Base-by-base conservation (phyloP, 1,140 invertebrate genomes). In the Drosophila truncata region DNA sequence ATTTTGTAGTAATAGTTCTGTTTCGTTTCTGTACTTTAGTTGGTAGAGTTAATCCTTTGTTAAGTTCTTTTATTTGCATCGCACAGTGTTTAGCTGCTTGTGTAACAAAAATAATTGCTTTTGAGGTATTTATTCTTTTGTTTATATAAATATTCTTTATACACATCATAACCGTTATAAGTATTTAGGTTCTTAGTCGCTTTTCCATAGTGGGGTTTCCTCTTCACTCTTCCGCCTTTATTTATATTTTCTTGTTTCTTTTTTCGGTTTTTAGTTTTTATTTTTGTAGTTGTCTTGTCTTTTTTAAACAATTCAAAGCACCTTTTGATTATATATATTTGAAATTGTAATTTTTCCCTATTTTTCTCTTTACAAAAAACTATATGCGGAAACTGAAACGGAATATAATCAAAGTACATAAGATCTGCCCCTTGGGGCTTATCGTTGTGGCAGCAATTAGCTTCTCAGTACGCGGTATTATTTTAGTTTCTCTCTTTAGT, bases 41-140 rank as follows among this genome's bases (percentile, higher is more conserved):
- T 75, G 47, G 55, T 79, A 73, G 50, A 52, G 60, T 64, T 61
- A 49, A 76, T 80, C 55, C 37, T 57, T 85, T 67, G 41, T 76
- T 67, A 72, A 66, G 72, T 82, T 69, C 54, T 83, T 54, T 76
- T 60, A 46, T 80, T 88, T 71, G 69, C 69, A 71, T 72, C 69
- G 49, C 72, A 66, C 70, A 57, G 29, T 65, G 67, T 73, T 79
- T 61, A 79, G 62, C 78, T 82, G 65, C 25, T 80, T 82, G 74
- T 86, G 74, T 90, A 91, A 91, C 84, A 91, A 91, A 91, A 91
- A 91, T 91, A 91, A 91, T 91, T 91, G 90, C 85, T 91, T 91
- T 57, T 91, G 90, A 91, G 90, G 90, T 91, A 91, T 91, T 91
- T 91, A 62, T 69, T 91, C 74, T 64, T 91, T 87, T 80, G 78